phyloP scores from a whole-genome alignment of 1,140 invertebrate genomes.

The Pogonognathellus flavescens region DNA sequence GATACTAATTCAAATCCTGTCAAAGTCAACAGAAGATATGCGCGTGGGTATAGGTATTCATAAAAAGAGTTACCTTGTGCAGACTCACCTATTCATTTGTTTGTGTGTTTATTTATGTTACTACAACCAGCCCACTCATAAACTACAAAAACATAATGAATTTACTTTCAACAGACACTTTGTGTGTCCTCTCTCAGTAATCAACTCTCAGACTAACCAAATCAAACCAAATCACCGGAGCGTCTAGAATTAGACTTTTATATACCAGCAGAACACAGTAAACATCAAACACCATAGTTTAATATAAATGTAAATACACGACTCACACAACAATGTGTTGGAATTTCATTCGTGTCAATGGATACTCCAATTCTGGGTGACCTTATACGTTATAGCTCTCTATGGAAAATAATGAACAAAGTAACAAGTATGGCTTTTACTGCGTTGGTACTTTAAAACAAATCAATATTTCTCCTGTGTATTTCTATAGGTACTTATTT shows the following conservation, averaged over 20 bases:
- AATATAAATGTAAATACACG: not conserved
- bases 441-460: too few species aligned
- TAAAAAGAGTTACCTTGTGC: not conserved
- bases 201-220: not conserved
- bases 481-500: too few species aligned
- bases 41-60: not conserved
- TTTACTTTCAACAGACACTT: constrained; percentile 24
- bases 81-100: not conserved
- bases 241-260: constrained; percentile 19
- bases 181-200: not conserved
- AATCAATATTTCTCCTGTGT: too few species aligned
- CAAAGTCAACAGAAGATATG: not conserved
- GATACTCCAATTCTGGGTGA: too few species aligned
- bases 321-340: too few species aligned
- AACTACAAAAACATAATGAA: not conserved
- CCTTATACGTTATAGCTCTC: too few species aligned
- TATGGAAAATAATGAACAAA: too few species aligned
- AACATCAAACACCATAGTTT: not conserved
- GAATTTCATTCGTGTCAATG: too few species aligned
- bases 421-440: too few species aligned
- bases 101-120: constrained; percentile 21
- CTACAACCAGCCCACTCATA: constrained; percentile 24
- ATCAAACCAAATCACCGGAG: constrained; percentile 36
- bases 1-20: constrained; percentile 47
- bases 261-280: not conserved